A percentile compares a stretch with the other conserved stretches of the same genome.
Conservation (phyloP, 2,888 invertebrate species). For the Diaphora mendica region DNA sequence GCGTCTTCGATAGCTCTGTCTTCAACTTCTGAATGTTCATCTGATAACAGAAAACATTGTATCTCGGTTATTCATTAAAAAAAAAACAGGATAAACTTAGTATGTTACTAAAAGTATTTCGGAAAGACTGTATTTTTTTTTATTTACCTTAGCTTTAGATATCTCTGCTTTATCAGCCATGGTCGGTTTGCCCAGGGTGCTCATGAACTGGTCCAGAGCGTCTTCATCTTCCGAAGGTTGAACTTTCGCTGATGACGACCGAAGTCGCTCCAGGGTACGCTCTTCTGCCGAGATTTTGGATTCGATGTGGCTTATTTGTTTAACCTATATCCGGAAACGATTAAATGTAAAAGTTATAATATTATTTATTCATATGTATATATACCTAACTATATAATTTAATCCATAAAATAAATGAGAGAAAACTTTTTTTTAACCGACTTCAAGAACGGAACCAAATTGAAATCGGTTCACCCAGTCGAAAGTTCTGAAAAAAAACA, state of each 20-base stretch:
- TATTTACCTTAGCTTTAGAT: constrained; percentile 58
- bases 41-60: constrained; percentile 62
- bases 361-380: too few species aligned
- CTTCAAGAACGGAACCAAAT: too few species aligned
- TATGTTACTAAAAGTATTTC: too few species aligned
- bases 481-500: too few species aligned
- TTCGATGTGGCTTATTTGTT: constrained; percentile 89
- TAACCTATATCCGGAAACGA: constrained; percentile 77
- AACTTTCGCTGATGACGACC: constrained; percentile 40
- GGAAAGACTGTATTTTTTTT: too few species aligned
- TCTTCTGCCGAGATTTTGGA: constrained; percentile 76
- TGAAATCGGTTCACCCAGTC: too few species aligned
- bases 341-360: not conserved
- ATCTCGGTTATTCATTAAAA: too few species aligned
- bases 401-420: too few species aligned
- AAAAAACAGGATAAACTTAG: too few species aligned
- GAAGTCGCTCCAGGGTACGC: constrained; percentile 69
- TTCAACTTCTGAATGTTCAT: constrained; percentile 89
- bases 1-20: constrained; percentile 89
- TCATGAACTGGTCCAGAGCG: constrained; percentile 95
- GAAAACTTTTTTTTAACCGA: too few species aligned
- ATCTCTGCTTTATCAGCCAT: constrained; percentile 88
- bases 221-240: constrained; percentile 81
- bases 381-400: too few species aligned
- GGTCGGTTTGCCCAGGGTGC: constrained; percentile 84